Conservation (phyloP, 2,888 invertebrate genomes). For the Gymnocheta viridis region DNA sequence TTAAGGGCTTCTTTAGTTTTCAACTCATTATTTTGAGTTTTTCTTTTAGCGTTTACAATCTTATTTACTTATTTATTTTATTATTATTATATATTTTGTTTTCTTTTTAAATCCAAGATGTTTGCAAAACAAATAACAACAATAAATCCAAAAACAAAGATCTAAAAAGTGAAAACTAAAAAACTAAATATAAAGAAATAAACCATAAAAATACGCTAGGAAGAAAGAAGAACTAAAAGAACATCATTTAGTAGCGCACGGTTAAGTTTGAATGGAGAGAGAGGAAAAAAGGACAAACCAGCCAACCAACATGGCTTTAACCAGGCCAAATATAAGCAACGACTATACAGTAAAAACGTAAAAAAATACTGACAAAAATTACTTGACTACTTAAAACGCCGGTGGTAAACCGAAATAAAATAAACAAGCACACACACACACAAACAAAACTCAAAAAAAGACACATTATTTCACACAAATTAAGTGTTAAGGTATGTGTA, state of each 20-base stretch:
- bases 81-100: not conserved
- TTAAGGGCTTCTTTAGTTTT: constrained; percentile 10
- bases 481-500: constrained; percentile 2
- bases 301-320: constrained; percentile 26
- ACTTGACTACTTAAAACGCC: constrained; percentile 50
- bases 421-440: not conserved
- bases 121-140: not conserved
- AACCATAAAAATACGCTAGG: constrained; percentile 57
- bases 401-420: constrained; percentile 49
- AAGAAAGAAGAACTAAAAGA: constrained; percentile 39
- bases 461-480: constrained; percentile 8
- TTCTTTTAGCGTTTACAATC: not conserved
- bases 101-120: constrained; percentile 23
- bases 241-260: constrained; percentile 65
- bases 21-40: not conserved
- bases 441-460: not conserved
- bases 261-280: constrained; percentile 38
- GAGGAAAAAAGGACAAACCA: not conserved
- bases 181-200: constrained; percentile 39
- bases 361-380: constrained; percentile 7
- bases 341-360: not conserved
- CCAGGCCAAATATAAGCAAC: constrained; percentile 40
- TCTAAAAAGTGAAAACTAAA: constrained; percentile 3
- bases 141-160: constrained; percentile 22
- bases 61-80: not conserved